phyloP scores from a whole-genome alignment of 2,113 vertebrate species.

The Nyctereutes procyonoides region DNA sequence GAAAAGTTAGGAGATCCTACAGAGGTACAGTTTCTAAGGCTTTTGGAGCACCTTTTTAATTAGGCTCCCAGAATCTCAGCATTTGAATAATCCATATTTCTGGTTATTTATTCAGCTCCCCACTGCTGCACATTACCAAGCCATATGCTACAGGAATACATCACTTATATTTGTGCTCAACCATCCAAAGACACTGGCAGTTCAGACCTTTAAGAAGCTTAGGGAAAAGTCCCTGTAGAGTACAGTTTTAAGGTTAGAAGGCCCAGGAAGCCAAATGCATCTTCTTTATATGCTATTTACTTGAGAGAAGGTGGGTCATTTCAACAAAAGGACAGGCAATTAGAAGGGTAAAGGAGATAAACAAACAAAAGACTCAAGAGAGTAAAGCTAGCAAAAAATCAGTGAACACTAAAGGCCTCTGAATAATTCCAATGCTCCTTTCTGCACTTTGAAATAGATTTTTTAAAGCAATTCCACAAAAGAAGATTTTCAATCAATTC shows the following conservation, averaged over 20 bases:
- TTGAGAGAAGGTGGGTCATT: conserved; percentile 12
- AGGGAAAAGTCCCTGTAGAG: conserved; percentile 25
- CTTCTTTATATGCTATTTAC: conserved; percentile 54
- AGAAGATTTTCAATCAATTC: conserved; percentile 48
- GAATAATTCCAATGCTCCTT: conserved; percentile 3
- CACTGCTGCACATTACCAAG: conserved; percentile 73
- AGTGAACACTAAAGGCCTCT: conserved; percentile 11
- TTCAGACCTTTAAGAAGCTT: conserved; percentile 63
- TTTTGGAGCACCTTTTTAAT: conserved; percentile 81
- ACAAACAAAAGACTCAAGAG: conserved; percentile 60
- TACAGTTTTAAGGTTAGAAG: conserved; percentile 35
- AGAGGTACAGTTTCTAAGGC: conserved; percentile 68
- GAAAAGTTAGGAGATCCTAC: conserved; percentile 23
- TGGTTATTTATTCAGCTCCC: conserved; percentile 85
- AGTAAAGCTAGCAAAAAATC: conserved; percentile 42
- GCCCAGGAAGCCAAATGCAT: conserved; percentile 59
- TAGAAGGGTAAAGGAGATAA: not conserved
- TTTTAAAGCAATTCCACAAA: conserved; percentile 56
- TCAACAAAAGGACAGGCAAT: conserved; percentile 40
- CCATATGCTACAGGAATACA: conserved; percentile 73
- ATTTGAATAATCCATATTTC: conserved; percentile 81
- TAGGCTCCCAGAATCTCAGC: conserved; percentile 80
- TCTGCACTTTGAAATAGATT: conserved; percentile 45
- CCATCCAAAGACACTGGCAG: conserved; percentile 40
- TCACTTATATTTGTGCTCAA: conserved; percentile 55